Percentiles rank a stretch among this genome's conserved stretches.
phyloP scores from a whole-genome alignment of 2,888 invertebrate genomes.

The Merodon equestris region DNA sequence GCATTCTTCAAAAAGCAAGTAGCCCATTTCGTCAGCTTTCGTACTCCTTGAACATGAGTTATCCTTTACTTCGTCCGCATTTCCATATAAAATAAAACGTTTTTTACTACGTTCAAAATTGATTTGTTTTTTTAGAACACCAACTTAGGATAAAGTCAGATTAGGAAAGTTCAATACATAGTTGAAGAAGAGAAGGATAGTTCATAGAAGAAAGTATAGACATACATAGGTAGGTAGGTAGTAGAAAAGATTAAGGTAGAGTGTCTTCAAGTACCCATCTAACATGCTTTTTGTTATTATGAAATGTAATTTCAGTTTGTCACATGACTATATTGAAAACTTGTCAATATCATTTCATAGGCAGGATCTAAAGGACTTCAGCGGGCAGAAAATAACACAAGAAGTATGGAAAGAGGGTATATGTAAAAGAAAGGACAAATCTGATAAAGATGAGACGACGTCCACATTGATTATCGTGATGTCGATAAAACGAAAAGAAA shows the following conservation, averaged over 20 bases:
- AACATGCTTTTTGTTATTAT: too few relatives aligned
- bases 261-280: too few relatives aligned
- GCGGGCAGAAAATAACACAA: neutral
- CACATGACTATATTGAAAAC: too few relatives aligned
- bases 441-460: too few relatives aligned
- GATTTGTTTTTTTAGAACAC: neutral
- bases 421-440: neutral
- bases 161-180: constrained; percentile 15
- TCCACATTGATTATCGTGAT: neutral
- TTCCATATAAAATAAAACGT: neutral
- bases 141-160: constrained; percentile 3
- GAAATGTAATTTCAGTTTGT: too few relatives aligned
- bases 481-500: constrained; percentile 11
- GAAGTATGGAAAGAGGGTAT: neutral
- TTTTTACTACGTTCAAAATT: neutral
- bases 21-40: neutral
- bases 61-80: constrained; percentile 13
- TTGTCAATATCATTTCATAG: too few relatives aligned
- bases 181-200: constrained; percentile 10
- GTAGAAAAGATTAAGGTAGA: neutral
- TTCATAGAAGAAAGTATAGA: neutral
- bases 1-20: constrained; percentile 11
- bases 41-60: constrained; percentile 57
- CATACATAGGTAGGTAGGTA: neutral
- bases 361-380: too few relatives aligned